Evolutionary conservation across 2,797 vertebrate species (phyloP).

Genomic region (Falco berigora): DNA sequence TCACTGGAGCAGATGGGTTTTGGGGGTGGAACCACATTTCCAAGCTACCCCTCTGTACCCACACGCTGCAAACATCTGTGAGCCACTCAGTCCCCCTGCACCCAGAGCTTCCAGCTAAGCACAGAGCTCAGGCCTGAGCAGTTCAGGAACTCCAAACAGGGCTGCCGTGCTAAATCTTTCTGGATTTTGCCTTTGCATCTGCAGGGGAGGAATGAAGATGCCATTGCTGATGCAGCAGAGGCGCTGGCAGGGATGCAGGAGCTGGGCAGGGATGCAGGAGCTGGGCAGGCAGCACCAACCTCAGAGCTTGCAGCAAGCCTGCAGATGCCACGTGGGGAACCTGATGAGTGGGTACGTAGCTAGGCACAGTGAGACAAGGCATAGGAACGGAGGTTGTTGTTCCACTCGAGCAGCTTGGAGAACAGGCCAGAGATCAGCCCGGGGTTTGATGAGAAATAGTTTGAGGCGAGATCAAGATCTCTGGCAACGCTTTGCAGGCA

Average conservation of each 20-base stretch:
- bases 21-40: background rate
- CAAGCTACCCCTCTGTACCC: no score
- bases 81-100: background rate
- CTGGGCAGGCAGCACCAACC: background rate
- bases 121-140: background rate
- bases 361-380: background rate
- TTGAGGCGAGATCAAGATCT: background rate
- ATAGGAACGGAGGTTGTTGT: background rate
- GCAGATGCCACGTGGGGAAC: background rate
- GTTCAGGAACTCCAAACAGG: background rate
- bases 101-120: background rate
- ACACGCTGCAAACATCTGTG: rapidly evolving
- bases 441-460: background rate
- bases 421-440: background rate
- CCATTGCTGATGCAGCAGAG: background rate
- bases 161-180: background rate
- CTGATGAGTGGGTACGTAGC: background rate
- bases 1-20: background rate
- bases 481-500: background rate
- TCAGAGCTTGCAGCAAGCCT: rapidly evolving
- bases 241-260: background rate
- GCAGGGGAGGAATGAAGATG: background rate
- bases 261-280: background rate
- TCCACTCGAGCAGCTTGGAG: background rate
- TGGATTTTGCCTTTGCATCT: background rate